These are phyloP conservation scores for Acanthurus lineatus DNA, from an alignment of 2,797 vertebrate genomes.

Conservation along the genomic window DNA sequence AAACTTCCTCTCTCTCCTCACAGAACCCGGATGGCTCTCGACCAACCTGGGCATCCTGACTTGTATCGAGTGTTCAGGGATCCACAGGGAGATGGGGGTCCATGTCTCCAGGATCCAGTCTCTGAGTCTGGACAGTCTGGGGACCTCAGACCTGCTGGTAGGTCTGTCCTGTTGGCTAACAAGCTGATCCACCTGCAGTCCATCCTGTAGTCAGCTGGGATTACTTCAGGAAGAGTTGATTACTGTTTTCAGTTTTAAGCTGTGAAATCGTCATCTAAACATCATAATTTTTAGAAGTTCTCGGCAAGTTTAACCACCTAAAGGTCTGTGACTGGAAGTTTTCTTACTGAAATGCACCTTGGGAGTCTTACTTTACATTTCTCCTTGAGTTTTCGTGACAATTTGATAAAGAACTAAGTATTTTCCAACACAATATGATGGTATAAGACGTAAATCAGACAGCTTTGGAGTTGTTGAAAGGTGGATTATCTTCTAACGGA, in stretches of 20 bases:
- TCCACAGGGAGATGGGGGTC: conserved; percentile 90
- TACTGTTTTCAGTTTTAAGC: no score
- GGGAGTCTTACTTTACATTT: no score
- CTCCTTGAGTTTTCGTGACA: no score
- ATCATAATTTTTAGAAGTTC: no score
- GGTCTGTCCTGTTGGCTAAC: background rate
- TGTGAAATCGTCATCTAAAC: no score
- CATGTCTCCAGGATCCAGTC: conserved; percentile 88
- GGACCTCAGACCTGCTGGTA: conserved; percentile 89
- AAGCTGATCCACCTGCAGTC: background rate
- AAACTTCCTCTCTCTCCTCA: conserved; percentile 29
- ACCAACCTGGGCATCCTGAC: conserved; percentile 90
- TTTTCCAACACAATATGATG: no score
- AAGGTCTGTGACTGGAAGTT: no score
- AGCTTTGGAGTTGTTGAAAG: background rate
- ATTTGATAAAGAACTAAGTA: no score
- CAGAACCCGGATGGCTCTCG: conserved; percentile 90
- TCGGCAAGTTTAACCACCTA: no score
- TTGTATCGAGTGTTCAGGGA: conserved; percentile 90
- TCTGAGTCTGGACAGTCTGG: conserved; percentile 88
- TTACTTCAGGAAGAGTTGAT: background rate
- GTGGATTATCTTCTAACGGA: no score
- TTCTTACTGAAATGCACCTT: no score
- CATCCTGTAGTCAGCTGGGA: background rate
- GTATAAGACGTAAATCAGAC: background rate